Percentiles rank a stretch among this genome's conserved stretches.
Conservation (phyloP, 2,113 vertebrate genomes). For the Dolichotis patagonum region DNA sequence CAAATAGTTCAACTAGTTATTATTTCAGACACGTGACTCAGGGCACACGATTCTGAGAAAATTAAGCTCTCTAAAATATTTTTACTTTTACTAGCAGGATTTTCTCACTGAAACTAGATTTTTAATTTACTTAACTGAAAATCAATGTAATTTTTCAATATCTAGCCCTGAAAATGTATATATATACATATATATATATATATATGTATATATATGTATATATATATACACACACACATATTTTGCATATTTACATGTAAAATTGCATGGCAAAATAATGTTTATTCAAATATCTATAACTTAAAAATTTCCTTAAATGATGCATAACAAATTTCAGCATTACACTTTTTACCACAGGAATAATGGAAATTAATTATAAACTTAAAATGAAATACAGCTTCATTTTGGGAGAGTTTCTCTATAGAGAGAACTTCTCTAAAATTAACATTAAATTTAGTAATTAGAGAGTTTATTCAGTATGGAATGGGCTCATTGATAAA, state of each 20-base stretch:
- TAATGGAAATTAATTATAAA: constrained; percentile 63
- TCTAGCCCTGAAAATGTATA: neutral
- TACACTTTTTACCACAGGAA: constrained; percentile 60
- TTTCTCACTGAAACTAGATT: neutral
- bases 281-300: constrained; percentile 44
- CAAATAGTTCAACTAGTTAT: neutral
- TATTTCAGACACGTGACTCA: constrained; percentile 23
- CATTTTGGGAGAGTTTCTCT: constrained; percentile 27
- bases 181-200: neutral
- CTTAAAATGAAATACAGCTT: constrained; percentile 65
- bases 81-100: neutral
- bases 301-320: constrained; percentile 55
- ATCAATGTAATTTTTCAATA: neutral
- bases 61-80: neutral
- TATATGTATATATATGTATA: neutral
- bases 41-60: neutral
- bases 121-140: constrained; percentile 4
- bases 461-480: constrained; percentile 52
- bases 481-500: neutral
- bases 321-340: constrained; percentile 25
- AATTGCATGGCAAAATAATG: constrained; percentile 27
- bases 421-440: constrained; percentile 43
- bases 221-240: neutral
- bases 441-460: constrained; percentile 69
- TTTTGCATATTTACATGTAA: neutral